These are phyloP conservation scores for Nymphalis urticae DNA, from an alignment of 2,888 invertebrate species.

Conservation along the genomic window DNA sequence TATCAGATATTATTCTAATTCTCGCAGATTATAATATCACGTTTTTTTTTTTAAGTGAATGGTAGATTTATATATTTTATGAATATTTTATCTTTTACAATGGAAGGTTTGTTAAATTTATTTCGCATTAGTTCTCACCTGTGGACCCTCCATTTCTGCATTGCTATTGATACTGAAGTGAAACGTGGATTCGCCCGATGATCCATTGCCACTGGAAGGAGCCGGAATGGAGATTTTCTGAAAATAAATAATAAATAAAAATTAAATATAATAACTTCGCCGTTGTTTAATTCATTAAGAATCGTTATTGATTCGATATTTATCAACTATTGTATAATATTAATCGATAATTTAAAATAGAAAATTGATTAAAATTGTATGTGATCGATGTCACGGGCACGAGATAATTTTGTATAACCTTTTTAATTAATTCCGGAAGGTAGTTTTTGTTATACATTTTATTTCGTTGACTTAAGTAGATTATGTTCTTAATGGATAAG, in stretches of 20 bases:
- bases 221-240: slow-evolving; percentile 90
- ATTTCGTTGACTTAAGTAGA: no score
- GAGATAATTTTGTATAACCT: no score
- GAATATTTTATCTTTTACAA: neutral
- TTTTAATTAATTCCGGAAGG: no score
- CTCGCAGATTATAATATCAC: no score
- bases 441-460: no score
- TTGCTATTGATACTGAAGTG: slow-evolving; percentile 90
- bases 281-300: neutral
- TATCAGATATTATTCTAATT: slow-evolving; percentile 1
- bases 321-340: no score
- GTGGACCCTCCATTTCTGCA: slow-evolving; percentile 90
- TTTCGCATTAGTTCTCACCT: slow-evolving; percentile 60
- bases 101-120: no score
- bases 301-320: no score
- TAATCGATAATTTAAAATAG: no score
- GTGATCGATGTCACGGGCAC: no score
- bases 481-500: no score
- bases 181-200: slow-evolving; percentile 82
- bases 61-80: neutral
- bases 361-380: no score
- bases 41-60: neutral
- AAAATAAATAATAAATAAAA: slow-evolving; percentile 52
- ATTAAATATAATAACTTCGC: neutral
- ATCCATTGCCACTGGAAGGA: slow-evolving; percentile 80